Percentiles rank a stretch among this genome's conserved stretches.
These are phyloP conservation scores for Antennarius maculatus DNA, from an alignment of 2,797 vertebrate species.

Conservation along the genomic window DNA sequence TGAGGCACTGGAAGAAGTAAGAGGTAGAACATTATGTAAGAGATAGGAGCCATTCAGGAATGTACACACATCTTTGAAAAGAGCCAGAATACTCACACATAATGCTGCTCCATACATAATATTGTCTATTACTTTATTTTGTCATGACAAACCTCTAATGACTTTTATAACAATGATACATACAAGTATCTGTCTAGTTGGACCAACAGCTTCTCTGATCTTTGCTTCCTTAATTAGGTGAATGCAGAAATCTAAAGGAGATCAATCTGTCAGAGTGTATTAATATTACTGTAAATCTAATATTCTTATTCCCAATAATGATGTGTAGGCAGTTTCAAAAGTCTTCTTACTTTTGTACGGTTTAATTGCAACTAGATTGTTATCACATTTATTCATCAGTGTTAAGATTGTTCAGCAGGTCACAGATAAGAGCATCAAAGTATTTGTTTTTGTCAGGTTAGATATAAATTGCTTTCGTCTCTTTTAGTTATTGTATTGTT, in stretches of 20 bases:
- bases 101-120: neutral
- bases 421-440: neutral
- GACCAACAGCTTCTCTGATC: neutral
- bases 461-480: neutral
- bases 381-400: neutral
- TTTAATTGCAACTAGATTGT: neutral
- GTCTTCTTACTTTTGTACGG: neutral
- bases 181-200: neutral
- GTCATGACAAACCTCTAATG: neutral
- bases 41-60: conserved; percentile 22
- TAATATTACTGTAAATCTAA: conserved; percentile 83
- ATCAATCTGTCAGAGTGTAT: conserved; percentile 86
- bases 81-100: conserved; percentile 11
- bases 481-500: neutral
- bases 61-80: conserved; percentile 29
- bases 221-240: conserved; percentile 68
- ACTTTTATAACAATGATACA: neutral
- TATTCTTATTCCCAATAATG: neutral
- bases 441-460: neutral
- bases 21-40: conserved; percentile 38
- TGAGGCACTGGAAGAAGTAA: conserved; percentile 11
- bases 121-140: neutral
- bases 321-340: neutral
- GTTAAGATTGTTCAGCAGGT: neutral
- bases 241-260: conserved; percentile 87